Base-by-base conservation (phyloP, 1,140 invertebrate genomes). In the Oedothorax gibbosus region DNA sequence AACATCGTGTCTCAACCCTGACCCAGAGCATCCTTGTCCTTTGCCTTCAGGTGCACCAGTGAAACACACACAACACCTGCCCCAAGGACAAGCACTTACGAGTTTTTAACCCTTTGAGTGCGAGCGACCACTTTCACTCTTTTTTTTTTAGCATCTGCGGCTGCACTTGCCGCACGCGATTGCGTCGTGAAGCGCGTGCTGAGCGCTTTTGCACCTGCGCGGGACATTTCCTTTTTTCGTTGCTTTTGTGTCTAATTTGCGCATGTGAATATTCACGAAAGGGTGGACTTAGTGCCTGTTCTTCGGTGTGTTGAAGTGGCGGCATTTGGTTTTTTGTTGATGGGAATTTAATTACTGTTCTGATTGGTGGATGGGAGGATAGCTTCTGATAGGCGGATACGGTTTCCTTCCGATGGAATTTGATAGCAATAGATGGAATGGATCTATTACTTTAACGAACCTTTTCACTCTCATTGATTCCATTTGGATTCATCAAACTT, bases 111-210 rank as follows among this genome's bases (percentile, higher is more conserved):
- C 78, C 78, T 81, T 81, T 81, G 35, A 35, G 35, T 35, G 11
- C 54, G 21, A 71, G 68, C 51, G 21, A 81, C 71, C 78, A 81
- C 78, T 81, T 81, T 81, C 78, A 81, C 66, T 81, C 51, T 66
- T 50, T 20, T 66, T 50, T 57, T 66, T 18, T 11, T 20, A 49
- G 66, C 53, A 81, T 71, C n/a, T 69, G 18, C 62, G 21, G 64
- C n/a, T 50, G 50, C 75, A 73, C 71, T 49, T 60, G 64, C 50
- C n/a, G 50, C 76, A 51, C 76, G 76, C 60, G 62, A 71, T 71
- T 35, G 35, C 35, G 35, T 35, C 35, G 49, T 3, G 69, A 51
- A 53, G 69, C 69, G 69, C 69, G 69, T 71, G 68, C 14, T 51
- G 49, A 35, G 12, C 18, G 68, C 68, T n/a, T 69, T 21, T 35